phyloP scores from a whole-genome alignment of 53 echinoderm and acorn worm genomes.

The Paracentrotus lividus region DNA sequence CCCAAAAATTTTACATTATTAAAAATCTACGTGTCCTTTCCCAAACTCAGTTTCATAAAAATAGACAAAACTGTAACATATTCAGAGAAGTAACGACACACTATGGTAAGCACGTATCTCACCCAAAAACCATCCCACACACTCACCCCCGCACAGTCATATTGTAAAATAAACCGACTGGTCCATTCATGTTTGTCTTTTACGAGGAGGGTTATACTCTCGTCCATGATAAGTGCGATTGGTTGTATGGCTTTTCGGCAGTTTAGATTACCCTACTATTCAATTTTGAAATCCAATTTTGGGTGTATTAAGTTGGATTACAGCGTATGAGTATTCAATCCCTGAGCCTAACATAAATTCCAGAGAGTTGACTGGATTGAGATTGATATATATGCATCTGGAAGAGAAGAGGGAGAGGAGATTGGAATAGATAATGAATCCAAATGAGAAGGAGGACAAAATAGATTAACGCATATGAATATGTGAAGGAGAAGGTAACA shows the following conservation, averaged over 20 bases:
- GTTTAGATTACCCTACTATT: conserved; percentile 58
- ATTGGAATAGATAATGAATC: conserved; percentile 20
- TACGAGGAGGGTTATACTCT: background rate
- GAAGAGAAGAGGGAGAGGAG: background rate
- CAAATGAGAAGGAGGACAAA: background rate
- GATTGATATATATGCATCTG: conserved; percentile 2
- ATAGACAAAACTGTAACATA: background rate
- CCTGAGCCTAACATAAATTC: conserved; percentile 34
- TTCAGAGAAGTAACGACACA: too few species aligned
- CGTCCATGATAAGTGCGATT: conserved; percentile 31
- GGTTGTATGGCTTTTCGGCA: conserved; percentile 39
- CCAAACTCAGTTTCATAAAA: background rate
- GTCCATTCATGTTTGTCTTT: conserved; percentile 38
- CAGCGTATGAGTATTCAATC: conserved; percentile 59
- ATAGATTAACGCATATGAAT: background rate
- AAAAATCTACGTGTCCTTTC: background rate
- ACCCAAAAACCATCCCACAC: background rate
- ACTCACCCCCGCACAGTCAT: background rate
- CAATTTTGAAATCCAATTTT: conserved; percentile 71
- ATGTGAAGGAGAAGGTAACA: background rate
- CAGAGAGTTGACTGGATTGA: background rate
- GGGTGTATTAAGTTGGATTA: conserved; percentile 68
- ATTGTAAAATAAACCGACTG: background rate
- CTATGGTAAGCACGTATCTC: too few species aligned
- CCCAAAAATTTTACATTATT: background rate